Evolutionary conservation across 2,888 invertebrate species (phyloP).

Genomic region (Leptura quadrifasciata): DNA sequence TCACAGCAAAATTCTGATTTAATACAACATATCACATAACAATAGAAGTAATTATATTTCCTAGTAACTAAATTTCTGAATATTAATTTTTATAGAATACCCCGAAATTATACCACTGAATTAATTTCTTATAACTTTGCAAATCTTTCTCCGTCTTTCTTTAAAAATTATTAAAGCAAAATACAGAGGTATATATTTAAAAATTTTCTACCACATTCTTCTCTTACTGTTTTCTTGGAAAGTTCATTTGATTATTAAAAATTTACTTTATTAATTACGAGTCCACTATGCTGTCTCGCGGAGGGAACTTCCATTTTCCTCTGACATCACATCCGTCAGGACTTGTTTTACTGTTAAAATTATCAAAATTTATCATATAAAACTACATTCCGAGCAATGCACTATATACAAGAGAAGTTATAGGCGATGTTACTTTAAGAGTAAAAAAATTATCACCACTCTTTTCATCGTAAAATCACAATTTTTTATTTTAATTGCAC

Average conservation of each 20-base stretch:
- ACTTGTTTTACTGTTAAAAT: conserved; percentile 54
- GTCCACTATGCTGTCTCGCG: conserved; percentile 69
- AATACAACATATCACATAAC: background rate
- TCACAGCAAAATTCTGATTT: background rate
- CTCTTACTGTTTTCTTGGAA: conserved; percentile 51
- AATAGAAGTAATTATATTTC: background rate
- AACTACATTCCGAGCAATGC: conserved; percentile 44
- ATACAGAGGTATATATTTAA: conserved; percentile 59
- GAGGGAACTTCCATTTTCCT: conserved; percentile 72
- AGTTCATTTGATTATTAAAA: conserved; percentile 62
- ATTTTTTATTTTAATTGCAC: conserved; percentile 3
- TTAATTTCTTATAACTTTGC: conserved; percentile 59
- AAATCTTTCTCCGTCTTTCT: conserved; percentile 58
- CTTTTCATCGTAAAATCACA: background rate
- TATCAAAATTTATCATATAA: conserved; percentile 63
- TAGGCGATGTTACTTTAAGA: background rate
- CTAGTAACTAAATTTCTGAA: background rate
- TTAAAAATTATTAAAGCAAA: conserved; percentile 57
- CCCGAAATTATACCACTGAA: conserved; percentile 5
- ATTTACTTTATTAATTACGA: conserved; percentile 59
- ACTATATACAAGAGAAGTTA: conserved; percentile 42
- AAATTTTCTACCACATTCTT: conserved; percentile 60
- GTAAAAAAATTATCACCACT: conserved; percentile 6
- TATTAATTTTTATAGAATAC: conserved; percentile 23
- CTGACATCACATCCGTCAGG: conserved; percentile 68